Conservation (phyloP, 1,140 invertebrate species). For the Ericerus pela region DNA sequence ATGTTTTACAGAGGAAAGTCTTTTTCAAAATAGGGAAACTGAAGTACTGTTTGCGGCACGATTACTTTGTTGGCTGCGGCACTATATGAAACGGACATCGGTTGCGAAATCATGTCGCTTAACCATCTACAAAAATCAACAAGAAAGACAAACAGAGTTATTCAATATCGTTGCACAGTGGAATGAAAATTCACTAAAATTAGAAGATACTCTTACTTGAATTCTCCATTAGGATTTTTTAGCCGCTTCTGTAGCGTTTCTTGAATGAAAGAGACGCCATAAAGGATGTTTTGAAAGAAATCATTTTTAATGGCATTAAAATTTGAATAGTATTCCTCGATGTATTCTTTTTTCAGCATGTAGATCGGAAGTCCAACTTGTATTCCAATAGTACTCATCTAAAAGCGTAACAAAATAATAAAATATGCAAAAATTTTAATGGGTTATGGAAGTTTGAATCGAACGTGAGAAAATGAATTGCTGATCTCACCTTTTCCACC, state of each 20-base stretch:
- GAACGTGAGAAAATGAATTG: conserved; percentile 4
- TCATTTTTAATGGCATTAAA: conserved; percentile 35
- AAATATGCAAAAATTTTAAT: conserved; percentile 10
- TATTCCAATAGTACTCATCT: conserved; percentile 34
- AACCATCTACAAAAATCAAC: conserved; percentile 24
- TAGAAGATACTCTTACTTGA: conserved; percentile 18
- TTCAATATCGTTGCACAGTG: conserved; percentile 4
- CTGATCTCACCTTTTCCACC: conserved; percentile 29
- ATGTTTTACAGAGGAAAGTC: conserved; percentile 31
- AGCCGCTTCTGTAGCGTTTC: conserved; percentile 27
- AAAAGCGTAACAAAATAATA: conserved; percentile 21
- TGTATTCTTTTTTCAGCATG: conserved; percentile 30
- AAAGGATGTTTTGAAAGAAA: conserved; percentile 35
- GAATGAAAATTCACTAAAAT: background rate
- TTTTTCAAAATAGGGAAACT: conserved; percentile 30
- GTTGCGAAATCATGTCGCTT: conserved; percentile 22
- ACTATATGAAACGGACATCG: conserved; percentile 29
- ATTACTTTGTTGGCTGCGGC: conserved; percentile 34
- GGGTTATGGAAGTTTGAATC: background rate
- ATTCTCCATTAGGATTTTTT: conserved; percentile 25
- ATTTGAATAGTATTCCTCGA: conserved; percentile 34
- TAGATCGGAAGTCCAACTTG: conserved; percentile 38
- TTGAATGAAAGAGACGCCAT: conserved; percentile 30
- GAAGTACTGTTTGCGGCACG: conserved; percentile 32
- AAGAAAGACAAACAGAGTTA: conserved; percentile 13